Base-by-base conservation (phyloP, 2,113 vertebrate genomes). In the Tonatia bakeri region DNA sequence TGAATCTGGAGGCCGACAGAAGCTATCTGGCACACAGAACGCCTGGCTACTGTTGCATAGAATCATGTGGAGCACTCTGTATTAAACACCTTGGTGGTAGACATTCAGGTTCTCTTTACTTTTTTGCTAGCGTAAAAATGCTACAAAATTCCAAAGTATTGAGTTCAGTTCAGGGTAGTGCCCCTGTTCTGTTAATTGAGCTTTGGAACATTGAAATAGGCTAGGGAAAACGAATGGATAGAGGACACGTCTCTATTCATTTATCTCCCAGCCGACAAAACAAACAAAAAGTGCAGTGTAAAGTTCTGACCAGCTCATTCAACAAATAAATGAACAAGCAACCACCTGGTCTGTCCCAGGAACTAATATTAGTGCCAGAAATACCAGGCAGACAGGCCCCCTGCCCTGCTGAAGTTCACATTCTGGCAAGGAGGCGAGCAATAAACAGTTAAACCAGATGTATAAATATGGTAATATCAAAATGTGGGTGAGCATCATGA, bases 161-260 rank as follows among this genome's bases (percentile, higher is more conserved):
- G 99, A 99, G 99, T 99, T 98, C 99, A 98, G 99, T 50, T 96
- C 99, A 98, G 98, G 98, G 98, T 97, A 81, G 33, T 69, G 80
- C 26, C 99, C 98, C 98, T 97, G 99, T 98, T 95, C 98, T 99
- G 99, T 64, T 99, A 99, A 99, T 99, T 98, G 98, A 98, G 91
- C 99, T 99, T 99, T 99, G 99, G 98, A 76, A 99, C 86, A 99
- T 79, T 70, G 97, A 94, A 87, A 98, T 7, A 56, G 97, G 99
- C 98, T 98, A 96, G 90, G 96, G 92, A 96, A 87, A 94, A 83
- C 89, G 86, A 91, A 0, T 15, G 77, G 92, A 96, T 98, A 98
- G 75, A 96, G 98, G 88, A 73, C 26, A 28, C 70, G 52, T 20
- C 45, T 98, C 89, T 97, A 92, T 95, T 97, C 94, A 92, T 96